Evolutionary conservation across 2,797 vertebrate genomes (phyloP).

Genomic region (Chelon auratus): DNA sequence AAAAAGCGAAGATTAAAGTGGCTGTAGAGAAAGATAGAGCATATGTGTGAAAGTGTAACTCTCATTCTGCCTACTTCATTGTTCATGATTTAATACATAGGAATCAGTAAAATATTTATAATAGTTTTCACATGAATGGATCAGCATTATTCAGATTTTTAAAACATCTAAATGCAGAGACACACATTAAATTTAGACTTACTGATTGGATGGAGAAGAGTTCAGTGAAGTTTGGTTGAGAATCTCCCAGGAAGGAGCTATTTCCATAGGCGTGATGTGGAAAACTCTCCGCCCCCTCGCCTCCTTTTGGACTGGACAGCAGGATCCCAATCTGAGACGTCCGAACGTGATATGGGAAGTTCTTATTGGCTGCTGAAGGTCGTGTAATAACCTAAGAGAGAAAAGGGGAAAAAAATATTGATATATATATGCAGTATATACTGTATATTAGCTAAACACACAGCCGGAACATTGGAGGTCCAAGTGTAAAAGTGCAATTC

Average conservation of each 20-base stretch:
- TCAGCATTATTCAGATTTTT: background rate
- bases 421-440: background rate
- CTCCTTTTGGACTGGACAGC: conserved; percentile 84
- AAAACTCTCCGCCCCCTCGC: conserved; percentile 84
- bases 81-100: background rate
- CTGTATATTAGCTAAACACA: conserved; percentile 1
- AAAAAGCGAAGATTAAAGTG: conserved; percentile 10
- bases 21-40: background rate
- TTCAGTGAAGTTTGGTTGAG: conserved; percentile 94
- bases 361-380: conserved; percentile 95
- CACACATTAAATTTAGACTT: conserved; percentile 52
- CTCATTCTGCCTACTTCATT: conserved; percentile 1
- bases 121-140: background rate
- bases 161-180: conserved; percentile 2
- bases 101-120: background rate
- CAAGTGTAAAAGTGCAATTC: conserved; percentile 15
- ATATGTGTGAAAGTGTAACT: background rate
- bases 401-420: background rate
- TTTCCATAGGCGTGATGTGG: conserved; percentile 94
- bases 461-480: background rate
- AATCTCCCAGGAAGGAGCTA: conserved; percentile 92
- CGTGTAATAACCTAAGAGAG: conserved; percentile 89
- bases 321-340: conserved; percentile 93
- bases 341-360: conserved; percentile 94
- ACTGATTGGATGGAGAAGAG: conserved; percentile 93